phyloP scores from a whole-genome alignment of 1,140 invertebrate genomes.

The Eriocheir sinensis region DNA sequence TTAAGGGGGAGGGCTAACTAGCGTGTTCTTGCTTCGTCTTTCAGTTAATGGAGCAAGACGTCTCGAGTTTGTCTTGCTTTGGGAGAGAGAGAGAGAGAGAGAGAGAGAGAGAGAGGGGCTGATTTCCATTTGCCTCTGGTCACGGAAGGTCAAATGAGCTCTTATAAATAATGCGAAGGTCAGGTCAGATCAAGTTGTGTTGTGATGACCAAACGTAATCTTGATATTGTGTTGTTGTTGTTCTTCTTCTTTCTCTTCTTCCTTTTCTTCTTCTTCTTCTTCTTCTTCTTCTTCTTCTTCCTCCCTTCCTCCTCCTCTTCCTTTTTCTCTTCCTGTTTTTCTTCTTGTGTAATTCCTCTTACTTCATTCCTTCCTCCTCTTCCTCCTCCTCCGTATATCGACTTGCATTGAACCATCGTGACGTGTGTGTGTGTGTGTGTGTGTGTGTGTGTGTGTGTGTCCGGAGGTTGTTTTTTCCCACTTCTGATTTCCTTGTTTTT shows the following conservation, averaged over 20 bases:
- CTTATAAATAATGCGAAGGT: neutral
- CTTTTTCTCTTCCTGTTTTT: neutral
- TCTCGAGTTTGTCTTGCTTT: no score
- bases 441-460: no score
- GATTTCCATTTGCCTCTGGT: neutral
- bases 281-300: no score
- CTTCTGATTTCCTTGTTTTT: neutral
- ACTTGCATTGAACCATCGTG: no score
- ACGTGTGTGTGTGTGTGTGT: no score
- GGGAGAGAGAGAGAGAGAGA: no score
- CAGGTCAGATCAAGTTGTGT: no score
- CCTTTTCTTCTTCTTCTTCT: no score
- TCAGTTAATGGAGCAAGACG: no score
- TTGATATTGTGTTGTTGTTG: neutral
- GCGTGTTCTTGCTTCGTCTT: no score
- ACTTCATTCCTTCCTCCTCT: neutral
- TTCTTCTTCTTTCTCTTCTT: neutral
- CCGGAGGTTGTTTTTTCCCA: neutral
- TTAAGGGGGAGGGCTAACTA: no score
- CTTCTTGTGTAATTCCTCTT: neutral
- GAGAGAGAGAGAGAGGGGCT: no score
- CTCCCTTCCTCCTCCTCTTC: neutral
- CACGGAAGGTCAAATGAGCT: neutral
- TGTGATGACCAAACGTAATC: neutral
- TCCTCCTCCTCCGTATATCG: neutral